phyloP scores from a whole-genome alignment of 2,113 vertebrate species.

The Cygnus atratus region DNA sequence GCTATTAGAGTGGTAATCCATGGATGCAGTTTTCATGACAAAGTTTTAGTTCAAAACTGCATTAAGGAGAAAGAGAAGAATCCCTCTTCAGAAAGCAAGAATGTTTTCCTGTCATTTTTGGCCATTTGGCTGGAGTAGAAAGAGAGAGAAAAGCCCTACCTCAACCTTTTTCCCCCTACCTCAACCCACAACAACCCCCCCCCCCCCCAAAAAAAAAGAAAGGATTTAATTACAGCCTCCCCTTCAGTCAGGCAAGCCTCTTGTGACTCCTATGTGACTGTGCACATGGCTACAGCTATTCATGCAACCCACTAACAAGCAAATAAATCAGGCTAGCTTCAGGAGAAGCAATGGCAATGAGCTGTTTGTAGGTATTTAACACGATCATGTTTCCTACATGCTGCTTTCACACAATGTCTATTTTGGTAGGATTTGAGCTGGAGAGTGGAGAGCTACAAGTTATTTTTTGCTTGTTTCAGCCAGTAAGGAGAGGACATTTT shows the following conservation, averaged over 20 bases:
- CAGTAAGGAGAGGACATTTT: background rate
- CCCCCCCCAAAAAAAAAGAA: background rate
- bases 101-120: background rate
- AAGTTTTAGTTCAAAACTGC: background rate
- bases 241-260: background rate
- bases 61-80: background rate
- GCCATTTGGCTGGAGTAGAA: background rate
- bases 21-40: rapidly evolving
- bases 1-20: background rate
- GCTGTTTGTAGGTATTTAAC: constrained; percentile 5
- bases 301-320: background rate
- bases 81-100: background rate
- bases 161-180: background rate
- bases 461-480: constrained; percentile 9
- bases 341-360: background rate
- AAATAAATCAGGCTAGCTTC: constrained; percentile 33
- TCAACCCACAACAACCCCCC: background rate
- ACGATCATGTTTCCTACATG: background rate
- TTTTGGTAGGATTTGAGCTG: background rate
- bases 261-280: background rate
- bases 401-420: background rate
- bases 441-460: background rate
- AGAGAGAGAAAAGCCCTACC: background rate
- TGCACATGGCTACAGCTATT: background rate
- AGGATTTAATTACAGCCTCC: background rate